phyloP scores from a whole-genome alignment of 2,797 vertebrate genomes.

The Tenualosa ilisha region DNA sequence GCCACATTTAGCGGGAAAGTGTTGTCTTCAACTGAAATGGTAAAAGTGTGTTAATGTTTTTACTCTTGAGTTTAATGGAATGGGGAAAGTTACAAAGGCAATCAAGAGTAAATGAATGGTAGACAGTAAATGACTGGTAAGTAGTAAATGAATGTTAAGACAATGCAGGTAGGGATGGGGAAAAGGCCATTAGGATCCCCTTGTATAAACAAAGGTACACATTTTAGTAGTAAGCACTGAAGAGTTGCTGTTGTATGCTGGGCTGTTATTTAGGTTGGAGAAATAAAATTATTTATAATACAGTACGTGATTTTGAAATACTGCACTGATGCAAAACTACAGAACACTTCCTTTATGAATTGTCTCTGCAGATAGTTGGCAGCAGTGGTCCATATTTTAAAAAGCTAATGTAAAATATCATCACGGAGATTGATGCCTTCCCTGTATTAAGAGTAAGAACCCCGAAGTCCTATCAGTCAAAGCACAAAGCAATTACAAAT shows the following conservation, averaged over 20 bases:
- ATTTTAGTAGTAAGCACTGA: no score
- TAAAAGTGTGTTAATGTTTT: no score
- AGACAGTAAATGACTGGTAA: no score
- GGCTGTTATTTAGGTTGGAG: not conserved
- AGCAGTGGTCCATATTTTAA: slow-evolving; percentile 52
- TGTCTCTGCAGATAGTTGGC: slow-evolving; percentile 51
- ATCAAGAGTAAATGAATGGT: no score
- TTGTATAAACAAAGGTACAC: no score
- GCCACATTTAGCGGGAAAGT: not conserved
- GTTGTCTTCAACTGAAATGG: no score
- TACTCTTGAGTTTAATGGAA: no score
- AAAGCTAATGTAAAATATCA: slow-evolving; percentile 53
- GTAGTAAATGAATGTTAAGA: not conserved
- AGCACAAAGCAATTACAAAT: slow-evolving; percentile 69
- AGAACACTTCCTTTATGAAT: slow-evolving; percentile 45
- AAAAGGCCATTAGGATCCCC: no score
- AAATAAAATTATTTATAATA: not conserved
- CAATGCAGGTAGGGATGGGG: not conserved
- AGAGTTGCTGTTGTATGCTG: not conserved
- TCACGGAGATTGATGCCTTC: slow-evolving; percentile 59
- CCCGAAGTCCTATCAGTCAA: slow-evolving; percentile 45
- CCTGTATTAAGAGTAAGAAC: slow-evolving; percentile 61
- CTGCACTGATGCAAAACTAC: not conserved
- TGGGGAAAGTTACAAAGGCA: no score
- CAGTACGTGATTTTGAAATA: not conserved